Evolutionary conservation across 2,113 vertebrate species (phyloP).

Genomic region (Willisornis vidua): DNA sequence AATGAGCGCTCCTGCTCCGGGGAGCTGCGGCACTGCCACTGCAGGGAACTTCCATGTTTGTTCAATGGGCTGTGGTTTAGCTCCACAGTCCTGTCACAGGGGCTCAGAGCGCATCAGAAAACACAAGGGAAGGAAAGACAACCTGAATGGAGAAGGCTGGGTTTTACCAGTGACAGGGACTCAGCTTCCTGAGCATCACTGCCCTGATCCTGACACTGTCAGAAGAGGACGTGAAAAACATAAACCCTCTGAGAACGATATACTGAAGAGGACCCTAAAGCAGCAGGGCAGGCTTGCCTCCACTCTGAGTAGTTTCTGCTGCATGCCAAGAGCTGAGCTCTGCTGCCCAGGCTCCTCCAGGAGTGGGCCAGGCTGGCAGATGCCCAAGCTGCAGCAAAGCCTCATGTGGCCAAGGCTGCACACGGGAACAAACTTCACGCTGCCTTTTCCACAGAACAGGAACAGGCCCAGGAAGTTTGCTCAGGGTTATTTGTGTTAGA

Average conservation of each 20-base stretch:
- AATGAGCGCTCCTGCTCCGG: neutral
- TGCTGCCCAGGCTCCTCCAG: neutral
- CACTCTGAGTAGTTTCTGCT: accelerated
- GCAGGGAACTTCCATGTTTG: neutral
- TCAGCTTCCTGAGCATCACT: neutral
- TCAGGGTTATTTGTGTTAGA: conserved; percentile 51
- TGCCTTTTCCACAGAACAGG: neutral
- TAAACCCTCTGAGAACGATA: neutral
- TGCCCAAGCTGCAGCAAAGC: accelerated
- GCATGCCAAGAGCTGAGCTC: accelerated
- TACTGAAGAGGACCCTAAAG: neutral
- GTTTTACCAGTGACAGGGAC: accelerated
- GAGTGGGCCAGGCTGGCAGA: neutral
- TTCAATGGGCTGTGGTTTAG: neutral
- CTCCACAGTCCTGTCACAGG: accelerated
- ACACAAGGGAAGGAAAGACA: neutral
- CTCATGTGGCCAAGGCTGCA: neutral
- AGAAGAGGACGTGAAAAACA: neutral
- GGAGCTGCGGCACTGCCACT: accelerated
- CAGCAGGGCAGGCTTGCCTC: neutral
- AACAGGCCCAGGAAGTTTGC: conserved; percentile 55
- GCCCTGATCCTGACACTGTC: neutral
- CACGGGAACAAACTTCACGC: neutral
- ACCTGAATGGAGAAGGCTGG: neutral
- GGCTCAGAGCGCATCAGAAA: neutral